phyloP scores from a whole-genome alignment of 2,113 vertebrate genomes.

The Gallinago jamesoni region DNA sequence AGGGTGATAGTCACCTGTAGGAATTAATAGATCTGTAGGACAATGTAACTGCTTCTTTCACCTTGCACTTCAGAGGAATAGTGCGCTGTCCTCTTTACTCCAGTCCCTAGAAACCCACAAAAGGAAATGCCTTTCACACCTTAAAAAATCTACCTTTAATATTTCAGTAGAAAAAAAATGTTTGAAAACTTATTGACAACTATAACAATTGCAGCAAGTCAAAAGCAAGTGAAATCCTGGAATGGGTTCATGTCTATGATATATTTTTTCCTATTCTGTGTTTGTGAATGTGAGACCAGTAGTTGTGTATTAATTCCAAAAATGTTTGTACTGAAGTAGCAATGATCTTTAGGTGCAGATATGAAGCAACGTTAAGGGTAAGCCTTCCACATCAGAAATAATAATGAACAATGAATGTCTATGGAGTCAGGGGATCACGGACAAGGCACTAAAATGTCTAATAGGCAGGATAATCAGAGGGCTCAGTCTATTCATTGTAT shows the following conservation, averaged over 20 bases:
- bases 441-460: not conserved
- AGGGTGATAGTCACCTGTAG: not conserved
- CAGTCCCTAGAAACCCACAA: not conserved
- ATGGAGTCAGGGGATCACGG: not conserved
- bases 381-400: not conserved
- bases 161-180: not conserved
- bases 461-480: not conserved
- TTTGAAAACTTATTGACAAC: not conserved
- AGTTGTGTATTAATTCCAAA: not conserved
- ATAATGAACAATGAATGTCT: not conserved
- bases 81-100: fast-evolving
- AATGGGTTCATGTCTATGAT: not conserved
- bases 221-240: not conserved
- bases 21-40: not conserved
- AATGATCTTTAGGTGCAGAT: not conserved
- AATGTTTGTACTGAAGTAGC: not conserved
- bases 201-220: not conserved
- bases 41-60: not conserved
- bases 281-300: not conserved
- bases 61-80: not conserved
- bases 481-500: not conserved
- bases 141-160: not conserved
- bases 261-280: not conserved
- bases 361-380: not conserved
- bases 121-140: not conserved